A percentile compares a stretch with the other conserved stretches of the same genome.
Evolutionary conservation across 2,113 vertebrate species (phyloP).

Genomic region (Synodontis membranacea): DNA sequence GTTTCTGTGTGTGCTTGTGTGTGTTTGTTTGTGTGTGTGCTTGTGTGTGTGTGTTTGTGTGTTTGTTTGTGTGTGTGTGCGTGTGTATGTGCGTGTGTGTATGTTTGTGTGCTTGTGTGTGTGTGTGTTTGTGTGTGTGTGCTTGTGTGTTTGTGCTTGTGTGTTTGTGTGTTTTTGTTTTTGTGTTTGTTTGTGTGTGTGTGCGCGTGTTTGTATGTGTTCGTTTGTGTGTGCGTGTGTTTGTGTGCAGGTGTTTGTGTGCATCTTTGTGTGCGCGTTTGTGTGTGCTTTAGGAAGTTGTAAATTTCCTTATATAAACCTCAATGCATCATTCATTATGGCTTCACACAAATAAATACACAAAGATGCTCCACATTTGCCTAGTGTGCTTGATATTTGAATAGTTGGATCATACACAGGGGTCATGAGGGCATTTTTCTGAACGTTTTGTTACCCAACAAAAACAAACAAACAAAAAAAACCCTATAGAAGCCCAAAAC

Average conservation of each 20-base stretch:
- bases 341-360: background rate
- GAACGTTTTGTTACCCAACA: too few species aligned
- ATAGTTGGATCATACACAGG: background rate
- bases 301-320: background rate
- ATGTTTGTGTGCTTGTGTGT: background rate
- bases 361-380: background rate
- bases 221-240: background rate
- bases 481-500: too few species aligned
- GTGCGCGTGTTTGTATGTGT: background rate
- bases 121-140: background rate
- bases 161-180: too few species aligned
- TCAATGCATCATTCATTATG: background rate
- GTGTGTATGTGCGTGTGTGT: too few species aligned
- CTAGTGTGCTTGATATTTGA: background rate
- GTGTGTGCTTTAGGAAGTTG: background rate
- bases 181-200: too few species aligned
- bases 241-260: too few species aligned
- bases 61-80: background rate
- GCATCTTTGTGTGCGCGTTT: background rate
- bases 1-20: background rate
- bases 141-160: background rate
- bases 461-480: background rate
- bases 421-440: background rate
- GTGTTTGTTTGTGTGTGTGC: background rate
- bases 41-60: background rate